These are phyloP conservation scores for Sebastiscus albofasciatus DNA, from an alignment of 2,797 vertebrate species.

Conservation along the genomic window DNA sequence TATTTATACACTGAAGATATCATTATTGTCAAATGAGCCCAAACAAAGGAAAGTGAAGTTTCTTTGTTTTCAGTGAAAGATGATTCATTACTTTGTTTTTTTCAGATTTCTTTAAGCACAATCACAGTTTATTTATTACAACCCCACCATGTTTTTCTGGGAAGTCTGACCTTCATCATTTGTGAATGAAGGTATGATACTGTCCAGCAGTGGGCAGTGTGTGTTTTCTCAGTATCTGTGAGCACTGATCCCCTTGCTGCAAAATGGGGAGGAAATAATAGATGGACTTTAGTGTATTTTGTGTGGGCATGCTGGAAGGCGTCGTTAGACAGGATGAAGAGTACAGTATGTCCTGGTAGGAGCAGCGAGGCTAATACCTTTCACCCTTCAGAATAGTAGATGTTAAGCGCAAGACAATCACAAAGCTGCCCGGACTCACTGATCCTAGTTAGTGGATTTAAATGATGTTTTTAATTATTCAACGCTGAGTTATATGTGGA, in stretches of 20 bases:
- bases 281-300: constrained; percentile 23
- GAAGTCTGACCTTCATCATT: constrained; percentile 77
- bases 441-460: constrained; percentile 24
- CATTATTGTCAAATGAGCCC: background rate
- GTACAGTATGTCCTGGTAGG: constrained; percentile 30
- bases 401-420: background rate
- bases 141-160: constrained; percentile 3
- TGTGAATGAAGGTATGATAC: constrained; percentile 52
- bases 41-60: constrained; percentile 7
- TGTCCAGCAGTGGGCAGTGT: constrained; percentile 81
- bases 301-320: constrained; percentile 36
- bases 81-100: background rate
- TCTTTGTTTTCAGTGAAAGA: background rate
- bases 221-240: constrained; percentile 47
- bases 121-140: constrained; percentile 8
- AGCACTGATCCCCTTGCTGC: constrained; percentile 61
- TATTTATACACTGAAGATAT: background rate
- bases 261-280: constrained; percentile 47
- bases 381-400: background rate
- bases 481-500: constrained; percentile 12
- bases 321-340: background rate
- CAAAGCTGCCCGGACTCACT: background rate
- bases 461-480: constrained; percentile 52
- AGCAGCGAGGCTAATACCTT: background rate
- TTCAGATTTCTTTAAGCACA: background rate